A percentile compares a stretch with the other conserved stretches of the same genome.
Evolutionary conservation across 2,113 vertebrate genomes (phyloP).

Genomic region (Syrmaticus mikado): DNA sequence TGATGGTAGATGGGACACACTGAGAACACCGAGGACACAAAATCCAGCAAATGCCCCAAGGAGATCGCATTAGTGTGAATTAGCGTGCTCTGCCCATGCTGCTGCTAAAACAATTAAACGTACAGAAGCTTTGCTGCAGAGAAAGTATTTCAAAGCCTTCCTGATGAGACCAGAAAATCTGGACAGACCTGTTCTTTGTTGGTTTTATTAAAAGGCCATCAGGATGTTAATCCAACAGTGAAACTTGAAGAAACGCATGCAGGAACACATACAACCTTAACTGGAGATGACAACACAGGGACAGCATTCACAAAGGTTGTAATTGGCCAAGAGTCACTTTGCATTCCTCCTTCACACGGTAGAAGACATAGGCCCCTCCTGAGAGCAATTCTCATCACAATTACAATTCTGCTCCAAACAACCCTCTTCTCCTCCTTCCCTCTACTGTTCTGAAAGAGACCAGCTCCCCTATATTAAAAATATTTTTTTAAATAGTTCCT

Average conservation of each 20-base stretch:
- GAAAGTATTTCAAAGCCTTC: not conserved
- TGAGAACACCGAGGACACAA: not conserved
- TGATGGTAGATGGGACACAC: not conserved
- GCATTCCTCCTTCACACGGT: accelerated
- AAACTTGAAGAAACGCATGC: not conserved
- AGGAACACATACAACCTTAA: not conserved
- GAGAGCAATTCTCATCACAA: not conserved
- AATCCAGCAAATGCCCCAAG: not conserved
- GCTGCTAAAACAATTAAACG: not conserved
- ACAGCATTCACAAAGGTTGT: not conserved
- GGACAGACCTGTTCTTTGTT: conserved; percentile 16
- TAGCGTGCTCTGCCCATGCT: not conserved
- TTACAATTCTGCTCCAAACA: not conserved
- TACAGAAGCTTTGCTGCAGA: not conserved
- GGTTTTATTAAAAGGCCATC: conserved; percentile 1
- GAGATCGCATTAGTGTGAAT: not conserved
- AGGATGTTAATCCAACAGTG: not conserved
- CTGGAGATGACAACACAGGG: not conserved
- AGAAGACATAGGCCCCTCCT: not conserved
- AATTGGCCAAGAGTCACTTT: not conserved
- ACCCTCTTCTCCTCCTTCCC: not conserved
- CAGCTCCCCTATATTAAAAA: not conserved
- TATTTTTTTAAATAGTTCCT: not conserved
- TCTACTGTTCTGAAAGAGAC: not conserved
- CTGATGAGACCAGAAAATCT: conserved; percentile 46